These are phyloP conservation scores for Trochalopteron elliotii DNA, from an alignment of 2,113 vertebrate species.

Conservation along the genomic window DNA sequence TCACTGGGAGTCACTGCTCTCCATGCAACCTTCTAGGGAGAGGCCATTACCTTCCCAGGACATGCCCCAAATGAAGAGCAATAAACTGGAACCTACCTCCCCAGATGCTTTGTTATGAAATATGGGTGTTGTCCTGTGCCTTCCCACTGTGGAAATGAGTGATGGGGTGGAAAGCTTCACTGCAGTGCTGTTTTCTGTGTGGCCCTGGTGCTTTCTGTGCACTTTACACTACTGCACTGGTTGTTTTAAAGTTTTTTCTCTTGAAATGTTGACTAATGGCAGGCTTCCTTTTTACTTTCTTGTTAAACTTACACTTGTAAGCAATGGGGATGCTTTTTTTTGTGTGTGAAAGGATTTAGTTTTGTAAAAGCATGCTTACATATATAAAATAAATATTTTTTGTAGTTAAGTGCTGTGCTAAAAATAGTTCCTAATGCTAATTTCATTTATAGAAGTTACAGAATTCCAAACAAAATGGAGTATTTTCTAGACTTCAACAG, in stretches of 20 bases:
- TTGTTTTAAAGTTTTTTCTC: neutral
- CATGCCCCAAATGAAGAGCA: neutral
- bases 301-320: neutral
- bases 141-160: neutral
- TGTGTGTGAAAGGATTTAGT: neutral
- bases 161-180: neutral
- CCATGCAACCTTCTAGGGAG: neutral
- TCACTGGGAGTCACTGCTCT: neutral
- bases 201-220: neutral
- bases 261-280: neutral
- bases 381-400: neutral
- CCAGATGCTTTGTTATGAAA: neutral
- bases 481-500: neutral
- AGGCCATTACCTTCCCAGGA: constrained; percentile 6
- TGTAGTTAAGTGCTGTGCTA: neutral
- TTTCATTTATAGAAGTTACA: neutral
- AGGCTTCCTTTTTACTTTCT: neutral
- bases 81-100: neutral
- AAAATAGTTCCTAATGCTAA: neutral
- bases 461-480: neutral
- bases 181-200: neutral
- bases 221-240: neutral
- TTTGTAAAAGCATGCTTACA: neutral
- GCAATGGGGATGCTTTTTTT: neutral
- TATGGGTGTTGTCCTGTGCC: neutral